Conservation (phyloP, 2,113 vertebrate genomes). For the Stomatorhinus ivindoensis region DNA sequence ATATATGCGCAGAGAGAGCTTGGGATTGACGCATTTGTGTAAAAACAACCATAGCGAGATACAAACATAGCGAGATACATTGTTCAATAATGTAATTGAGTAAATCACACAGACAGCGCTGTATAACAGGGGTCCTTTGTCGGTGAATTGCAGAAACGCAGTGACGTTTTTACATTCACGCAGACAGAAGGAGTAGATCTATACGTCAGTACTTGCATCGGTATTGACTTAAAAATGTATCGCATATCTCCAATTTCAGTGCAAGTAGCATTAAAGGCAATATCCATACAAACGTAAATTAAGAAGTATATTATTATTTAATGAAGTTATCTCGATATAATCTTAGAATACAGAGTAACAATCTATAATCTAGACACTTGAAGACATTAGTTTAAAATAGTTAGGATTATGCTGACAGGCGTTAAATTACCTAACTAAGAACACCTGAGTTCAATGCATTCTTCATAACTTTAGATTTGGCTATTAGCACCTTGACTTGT, state of each 20-base stretch:
- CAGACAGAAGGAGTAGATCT: neutral
- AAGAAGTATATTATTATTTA: neutral
- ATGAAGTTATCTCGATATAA: neutral
- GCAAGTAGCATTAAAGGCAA: neutral
- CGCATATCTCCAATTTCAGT: neutral
- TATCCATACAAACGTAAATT: neutral
- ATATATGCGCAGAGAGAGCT: neutral
- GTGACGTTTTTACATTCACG: neutral
- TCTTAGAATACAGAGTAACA: neutral
- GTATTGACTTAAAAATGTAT: neutral
- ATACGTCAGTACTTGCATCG: neutral
- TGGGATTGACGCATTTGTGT: neutral
- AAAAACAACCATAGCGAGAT: neutral
- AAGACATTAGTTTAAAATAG: neutral
- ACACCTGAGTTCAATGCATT: neutral
- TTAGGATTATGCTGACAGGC: neutral
- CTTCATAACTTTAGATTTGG: neutral
- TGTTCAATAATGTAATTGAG: neutral
- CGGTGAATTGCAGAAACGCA: neutral
- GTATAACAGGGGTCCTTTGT: neutral
- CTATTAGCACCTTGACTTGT: neutral
- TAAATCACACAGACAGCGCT: neutral
- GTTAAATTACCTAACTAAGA: neutral
- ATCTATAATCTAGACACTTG: neutral
- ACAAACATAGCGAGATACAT: neutral